phyloP scores from a whole-genome alignment of 1,140 invertebrate species.

The Stegodyphus dumicola region DNA sequence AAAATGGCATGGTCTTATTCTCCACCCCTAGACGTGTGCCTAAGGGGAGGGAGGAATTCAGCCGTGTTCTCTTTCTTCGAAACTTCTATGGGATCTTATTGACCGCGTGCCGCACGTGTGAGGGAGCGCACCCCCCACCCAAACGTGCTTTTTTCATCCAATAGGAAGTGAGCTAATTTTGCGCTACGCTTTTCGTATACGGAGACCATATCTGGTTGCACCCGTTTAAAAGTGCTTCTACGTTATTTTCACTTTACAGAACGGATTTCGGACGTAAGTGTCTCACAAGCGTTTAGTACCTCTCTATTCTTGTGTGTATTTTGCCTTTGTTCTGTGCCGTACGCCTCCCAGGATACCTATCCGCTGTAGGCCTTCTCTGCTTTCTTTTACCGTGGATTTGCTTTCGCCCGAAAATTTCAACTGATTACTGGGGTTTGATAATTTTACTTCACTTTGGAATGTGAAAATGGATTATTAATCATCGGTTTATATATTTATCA shows the following conservation, averaged over 20 bases:
- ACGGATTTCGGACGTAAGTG: conserved; percentile 58
- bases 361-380: neutral
- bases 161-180: conserved; percentile 54
- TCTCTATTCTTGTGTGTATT: conserved; percentile 16
- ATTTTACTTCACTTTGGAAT: neutral
- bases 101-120: conserved; percentile 26
- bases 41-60: neutral
- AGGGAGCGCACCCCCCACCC: conserved; percentile 5
- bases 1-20: conserved; percentile 49
- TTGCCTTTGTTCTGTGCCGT: neutral
- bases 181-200: conserved; percentile 39
- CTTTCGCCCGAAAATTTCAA: neutral
- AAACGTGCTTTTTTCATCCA: conserved; percentile 14
- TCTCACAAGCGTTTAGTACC: conserved; percentile 2
- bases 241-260: conserved; percentile 58
- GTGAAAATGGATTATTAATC: too few species aligned
- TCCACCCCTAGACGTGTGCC: conserved; percentile 8
- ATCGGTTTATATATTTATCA: too few species aligned
- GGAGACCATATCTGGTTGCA: conserved; percentile 57
- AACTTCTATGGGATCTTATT: conserved; percentile 31
- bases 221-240: conserved; percentile 48
- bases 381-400: neutral
- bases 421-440: conserved; percentile 7
- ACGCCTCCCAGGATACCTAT: neutral
- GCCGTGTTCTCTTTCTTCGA: conserved; percentile 13